phyloP scores from a whole-genome alignment of 92 coral and sea anemone species.

The Isaurus tuberculatus region DNA sequence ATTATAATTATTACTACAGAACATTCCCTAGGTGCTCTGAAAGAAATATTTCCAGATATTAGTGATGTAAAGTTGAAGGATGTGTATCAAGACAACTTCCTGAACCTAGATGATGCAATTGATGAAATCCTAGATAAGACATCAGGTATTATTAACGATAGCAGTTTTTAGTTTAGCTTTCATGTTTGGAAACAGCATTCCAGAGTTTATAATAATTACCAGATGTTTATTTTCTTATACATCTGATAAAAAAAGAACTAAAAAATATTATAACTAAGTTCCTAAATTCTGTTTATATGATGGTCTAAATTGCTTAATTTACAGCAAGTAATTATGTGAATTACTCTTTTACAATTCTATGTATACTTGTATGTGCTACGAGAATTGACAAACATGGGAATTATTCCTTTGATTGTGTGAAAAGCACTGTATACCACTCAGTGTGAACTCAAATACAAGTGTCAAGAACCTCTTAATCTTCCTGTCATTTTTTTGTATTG shows the following conservation, averaged over 20 bases:
- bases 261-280: neutral
- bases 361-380: neutral
- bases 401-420: neutral
- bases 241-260: neutral
- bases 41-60: slow-evolving; percentile 38
- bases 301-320: slow-evolving; percentile 12
- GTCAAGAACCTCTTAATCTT: neutral
- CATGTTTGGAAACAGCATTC: neutral
- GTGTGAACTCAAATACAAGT: neutral
- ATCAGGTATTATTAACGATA: slow-evolving; percentile 22
- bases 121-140: slow-evolving; percentile 37
- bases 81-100: slow-evolving; percentile 39
- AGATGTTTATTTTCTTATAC: slow-evolving; percentile 1
- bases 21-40: slow-evolving; percentile 44
- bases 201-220: neutral
- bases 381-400: slow-evolving; percentile 6
- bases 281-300: neutral
- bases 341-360: neutral
- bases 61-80: slow-evolving; percentile 33
- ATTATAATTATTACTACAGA: slow-evolving; percentile 9
- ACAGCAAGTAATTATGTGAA: neutral
- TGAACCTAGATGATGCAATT: slow-evolving; percentile 33
- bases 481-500: neutral
- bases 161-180: slow-evolving; percentile 13
- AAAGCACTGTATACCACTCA: slow-evolving; percentile 4